Evolutionary conservation across 2,113 vertebrate species (phyloP), one percentile per base, ranked within the genome.

Genomic region (Eudyptes chrysolophus): DNA sequence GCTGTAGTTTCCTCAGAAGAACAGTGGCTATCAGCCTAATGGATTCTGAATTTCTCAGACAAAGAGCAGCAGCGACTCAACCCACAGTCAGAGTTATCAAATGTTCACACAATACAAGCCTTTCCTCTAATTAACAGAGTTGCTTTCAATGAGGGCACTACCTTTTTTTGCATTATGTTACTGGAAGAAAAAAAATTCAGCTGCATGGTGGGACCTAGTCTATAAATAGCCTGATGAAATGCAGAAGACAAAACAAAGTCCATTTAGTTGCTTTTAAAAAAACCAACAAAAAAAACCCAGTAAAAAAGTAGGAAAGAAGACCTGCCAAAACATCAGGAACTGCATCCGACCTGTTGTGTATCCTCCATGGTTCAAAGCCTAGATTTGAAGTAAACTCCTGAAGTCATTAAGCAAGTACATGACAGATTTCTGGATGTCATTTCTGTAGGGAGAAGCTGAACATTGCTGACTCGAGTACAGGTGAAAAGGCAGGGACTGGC

Each of bases 1-100:
- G 91, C 94, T 89, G 96, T 87, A 94, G 79, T 93, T 98, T 98
- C 97, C 97, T 88, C 87, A 94, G 95, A 96, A 95, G 94, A 97
- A 92, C 74, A 90, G 95, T 89, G 96, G 84, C 74, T 97, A 97
- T 94, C 93, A 94, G 84, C 77, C 92, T 97, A 97, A 97, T 92
- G 95, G 83, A 96, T 38, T 92, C 66, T 94, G 93, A 90, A 58
- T 95, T 97, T 95, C 96, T 97, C 88, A 95, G 92, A 98, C 96
- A 96, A 97, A 97, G 87, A 95, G 82, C 84, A 97, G 84, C 88
- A 94, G 68, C 74, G 11, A 71, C 52, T 90, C 90, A 96, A 95
- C 60, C 55, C 52, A 88, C 90, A 80, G 70, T 44, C 89, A 79
- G 70, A 97, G 72, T 94, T 96, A 96, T 94, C 93, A 95, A 94